Conservation (phyloP, 1,140 invertebrate species). For the Bradysia coprophila region DNA sequence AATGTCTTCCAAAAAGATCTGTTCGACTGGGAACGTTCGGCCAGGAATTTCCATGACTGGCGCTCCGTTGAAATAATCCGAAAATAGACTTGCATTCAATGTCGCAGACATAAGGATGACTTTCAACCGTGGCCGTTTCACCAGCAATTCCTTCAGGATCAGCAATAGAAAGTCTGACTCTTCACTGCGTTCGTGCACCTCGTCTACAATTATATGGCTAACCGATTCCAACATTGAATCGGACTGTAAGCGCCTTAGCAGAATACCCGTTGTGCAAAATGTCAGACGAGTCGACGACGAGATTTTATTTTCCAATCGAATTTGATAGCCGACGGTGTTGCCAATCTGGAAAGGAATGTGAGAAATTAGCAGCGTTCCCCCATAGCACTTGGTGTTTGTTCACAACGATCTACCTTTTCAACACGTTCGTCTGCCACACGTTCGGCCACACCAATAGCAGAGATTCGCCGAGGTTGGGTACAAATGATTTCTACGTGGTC, state of each 20-base stretch:
- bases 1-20: constrained; percentile 60
- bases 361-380: no score
- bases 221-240: constrained; percentile 49
- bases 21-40: constrained; percentile 62
- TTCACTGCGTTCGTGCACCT: constrained; percentile 79
- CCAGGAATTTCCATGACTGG: constrained; percentile 58
- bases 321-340: constrained; percentile 70
- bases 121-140: constrained; percentile 48
- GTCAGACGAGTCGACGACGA: constrained; percentile 56
- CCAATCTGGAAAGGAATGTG: no score
- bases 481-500: constrained; percentile 48
- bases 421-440: constrained; percentile 72
- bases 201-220: constrained; percentile 70
- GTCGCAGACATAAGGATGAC: constrained; percentile 80
- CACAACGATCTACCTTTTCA: no score
- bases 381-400: no score
- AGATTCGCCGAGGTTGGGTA: constrained; percentile 82
- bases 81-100: constrained; percentile 59
- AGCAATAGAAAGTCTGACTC: constrained; percentile 75
- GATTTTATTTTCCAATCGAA: constrained; percentile 56
- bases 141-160: constrained; percentile 54
- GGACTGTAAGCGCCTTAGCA: constrained; percentile 60
- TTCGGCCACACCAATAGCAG: constrained; percentile 81
- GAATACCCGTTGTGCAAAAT: constrained; percentile 84
- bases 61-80: constrained; percentile 51